Evolutionary conservation across 2,888 invertebrate species (phyloP).

Genomic region (Listrodromus nycthemerus): DNA sequence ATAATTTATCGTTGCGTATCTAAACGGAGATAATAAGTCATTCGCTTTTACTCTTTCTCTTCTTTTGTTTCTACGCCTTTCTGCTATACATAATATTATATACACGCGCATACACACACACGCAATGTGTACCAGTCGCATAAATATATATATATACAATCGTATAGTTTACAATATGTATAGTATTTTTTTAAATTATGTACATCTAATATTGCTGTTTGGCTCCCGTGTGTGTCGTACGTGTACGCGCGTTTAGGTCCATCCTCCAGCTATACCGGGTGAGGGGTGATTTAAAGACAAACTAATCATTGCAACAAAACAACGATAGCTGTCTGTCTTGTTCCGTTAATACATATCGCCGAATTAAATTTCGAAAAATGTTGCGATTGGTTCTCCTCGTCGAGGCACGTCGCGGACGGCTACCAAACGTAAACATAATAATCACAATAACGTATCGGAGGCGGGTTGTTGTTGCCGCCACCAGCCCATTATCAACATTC

Average conservation of each 20-base stretch:
- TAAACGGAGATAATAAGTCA: conserved; percentile 45
- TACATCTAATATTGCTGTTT: conserved; percentile 84
- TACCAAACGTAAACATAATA: conserved; percentile 2
- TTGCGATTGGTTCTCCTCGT: conserved; percentile 52
- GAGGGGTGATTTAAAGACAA: neutral
- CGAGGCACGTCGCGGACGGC: conserved; percentile 6
- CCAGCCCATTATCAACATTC: neutral
- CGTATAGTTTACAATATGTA: conserved; percentile 70
- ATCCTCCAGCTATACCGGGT: conserved; percentile 61
- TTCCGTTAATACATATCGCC: neutral
- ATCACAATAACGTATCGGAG: conserved; percentile 11
- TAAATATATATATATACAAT: conserved; percentile 57
- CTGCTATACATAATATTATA: conserved; percentile 46
- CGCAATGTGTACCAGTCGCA: conserved; percentile 62
- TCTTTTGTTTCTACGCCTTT: conserved; percentile 20
- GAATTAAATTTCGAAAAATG: conserved; percentile 24
- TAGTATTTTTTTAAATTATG: conserved; percentile 73
- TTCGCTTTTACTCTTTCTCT: conserved; percentile 30
- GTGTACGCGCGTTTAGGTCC: conserved; percentile 71
- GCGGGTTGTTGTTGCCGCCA: neutral
- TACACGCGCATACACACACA: conserved; percentile 61
- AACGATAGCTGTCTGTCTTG: conserved; percentile 2
- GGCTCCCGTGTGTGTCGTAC: conserved; percentile 78
- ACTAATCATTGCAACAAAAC: conserved; percentile 23
- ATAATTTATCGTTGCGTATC: conserved; percentile 36